phyloP scores from a whole-genome alignment of 1,140 invertebrate species.

The Papilio polytes region DNA sequence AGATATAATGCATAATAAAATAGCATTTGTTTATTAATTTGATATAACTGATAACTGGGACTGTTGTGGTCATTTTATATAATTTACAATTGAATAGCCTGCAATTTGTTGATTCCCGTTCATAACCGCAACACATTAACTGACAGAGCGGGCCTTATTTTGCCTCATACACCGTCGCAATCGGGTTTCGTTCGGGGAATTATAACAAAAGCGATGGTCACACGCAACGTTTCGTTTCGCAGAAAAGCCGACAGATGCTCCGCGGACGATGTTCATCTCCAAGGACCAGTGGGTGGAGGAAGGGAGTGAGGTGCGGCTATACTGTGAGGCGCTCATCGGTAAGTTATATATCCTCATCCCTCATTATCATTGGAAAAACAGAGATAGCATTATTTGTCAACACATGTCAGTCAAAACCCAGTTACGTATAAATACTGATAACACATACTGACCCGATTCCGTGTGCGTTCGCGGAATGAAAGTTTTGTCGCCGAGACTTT shows the following conservation, averaged over 20 bases:
- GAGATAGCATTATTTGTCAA: no score
- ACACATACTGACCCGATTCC: constrained; percentile 28
- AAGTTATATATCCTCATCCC: constrained; percentile 59
- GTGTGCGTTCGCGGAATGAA: constrained; percentile 36
- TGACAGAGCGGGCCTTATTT: constrained; percentile 11
- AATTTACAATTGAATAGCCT: not conserved
- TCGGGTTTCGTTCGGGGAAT: constrained; percentile 23
- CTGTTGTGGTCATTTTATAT: no score
- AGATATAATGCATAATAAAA: no score
- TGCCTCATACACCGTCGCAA: not conserved
- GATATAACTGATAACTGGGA: no score
- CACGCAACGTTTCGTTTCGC: constrained; percentile 57
- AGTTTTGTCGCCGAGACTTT: constrained; percentile 36
- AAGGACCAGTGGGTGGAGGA: constrained; percentile 83
- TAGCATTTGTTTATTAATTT: no score
- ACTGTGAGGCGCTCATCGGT: constrained; percentile 91
- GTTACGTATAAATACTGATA: constrained; percentile 30
- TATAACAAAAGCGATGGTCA: constrained; percentile 31
- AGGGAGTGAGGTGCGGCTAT: constrained; percentile 86
- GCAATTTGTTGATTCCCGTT: not conserved
- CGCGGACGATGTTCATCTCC: constrained; percentile 84
- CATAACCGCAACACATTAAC: not conserved
- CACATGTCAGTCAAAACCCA: not conserved
- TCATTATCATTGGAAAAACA: no score
- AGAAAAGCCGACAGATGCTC: constrained; percentile 84